Evolutionary conservation across 2,888 invertebrate species (phyloP).

Genomic region (Noctua janthe): DNA sequence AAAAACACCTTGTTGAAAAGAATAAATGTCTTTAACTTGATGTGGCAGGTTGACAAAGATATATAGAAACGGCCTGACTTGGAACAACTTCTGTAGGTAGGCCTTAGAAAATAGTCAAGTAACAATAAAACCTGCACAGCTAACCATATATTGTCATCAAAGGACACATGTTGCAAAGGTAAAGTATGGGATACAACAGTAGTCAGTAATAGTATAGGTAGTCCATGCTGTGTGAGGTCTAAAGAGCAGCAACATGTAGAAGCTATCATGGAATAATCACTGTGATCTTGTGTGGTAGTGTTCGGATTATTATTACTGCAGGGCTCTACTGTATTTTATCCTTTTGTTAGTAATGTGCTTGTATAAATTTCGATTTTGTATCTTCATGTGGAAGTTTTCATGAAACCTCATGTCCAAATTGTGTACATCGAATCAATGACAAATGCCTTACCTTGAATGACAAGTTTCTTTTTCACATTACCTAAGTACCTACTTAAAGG

Average conservation of each 20-base stretch:
- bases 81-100: neutral
- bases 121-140: neutral
- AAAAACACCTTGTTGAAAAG: too few species aligned
- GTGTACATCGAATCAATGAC: constrained; percentile 3
- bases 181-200: neutral
- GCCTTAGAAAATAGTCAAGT: neutral
- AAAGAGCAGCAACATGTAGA: constrained; percentile 1
- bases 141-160: neutral
- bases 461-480: neutral
- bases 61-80: neutral
- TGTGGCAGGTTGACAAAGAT: neutral
- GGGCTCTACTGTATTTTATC: constrained; percentile 28
- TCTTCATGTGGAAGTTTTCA: constrained; percentile 3
- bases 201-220: neutral
- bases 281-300: neutral
- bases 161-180: neutral
- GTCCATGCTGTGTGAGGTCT: neutral
- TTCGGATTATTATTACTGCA: constrained; percentile 11
- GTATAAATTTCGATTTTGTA: neutral
- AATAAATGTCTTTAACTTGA: neutral
- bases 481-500: constrained; percentile 12
- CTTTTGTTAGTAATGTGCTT: constrained; percentile 8
- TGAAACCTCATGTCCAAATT: constrained; percentile 19
- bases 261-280: neutral
- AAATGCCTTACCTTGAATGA: constrained; percentile 23